These are phyloP conservation scores for Oedothorax gibbosus DNA, from an alignment of 1,140 invertebrate species.

Conservation along the genomic window DNA sequence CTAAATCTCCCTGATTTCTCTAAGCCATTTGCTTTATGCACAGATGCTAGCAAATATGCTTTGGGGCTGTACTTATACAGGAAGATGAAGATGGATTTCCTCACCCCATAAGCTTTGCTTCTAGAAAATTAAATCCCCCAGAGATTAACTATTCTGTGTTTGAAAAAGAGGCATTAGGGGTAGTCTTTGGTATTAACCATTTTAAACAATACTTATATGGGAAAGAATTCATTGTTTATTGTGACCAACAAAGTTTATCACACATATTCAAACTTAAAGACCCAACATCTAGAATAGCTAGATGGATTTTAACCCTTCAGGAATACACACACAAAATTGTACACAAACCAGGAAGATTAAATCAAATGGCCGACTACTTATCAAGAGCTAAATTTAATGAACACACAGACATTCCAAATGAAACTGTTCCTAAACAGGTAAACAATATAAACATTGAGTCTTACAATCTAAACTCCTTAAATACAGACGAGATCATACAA, in stretches of 20 bases:
- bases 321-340: neutral
- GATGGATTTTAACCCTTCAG: neutral
- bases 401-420: too few relatives aligned
- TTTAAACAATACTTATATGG: conserved; percentile 6
- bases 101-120: neutral
- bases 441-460: neutral
- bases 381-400: neutral
- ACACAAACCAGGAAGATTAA: conserved; percentile 9
- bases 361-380: neutral
- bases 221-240: conserved; percentile 3
- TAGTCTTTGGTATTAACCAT: neutral
- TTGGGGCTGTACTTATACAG: conserved; percentile 2
- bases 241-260: neutral
- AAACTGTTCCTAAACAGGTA: neutral
- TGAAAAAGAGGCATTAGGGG: neutral
- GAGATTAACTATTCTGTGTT: neutral
- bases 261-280: neutral
- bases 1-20: neutral
- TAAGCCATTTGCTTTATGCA: neutral
- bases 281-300: neutral
- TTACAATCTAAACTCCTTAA: neutral
- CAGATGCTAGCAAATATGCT: neutral
- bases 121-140: neutral
- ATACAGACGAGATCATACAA: neutral
- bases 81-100: conserved; percentile 1